Evolutionary conservation across 2,797 vertebrate species (phyloP).

Genomic region (Poecilia picta): DNA sequence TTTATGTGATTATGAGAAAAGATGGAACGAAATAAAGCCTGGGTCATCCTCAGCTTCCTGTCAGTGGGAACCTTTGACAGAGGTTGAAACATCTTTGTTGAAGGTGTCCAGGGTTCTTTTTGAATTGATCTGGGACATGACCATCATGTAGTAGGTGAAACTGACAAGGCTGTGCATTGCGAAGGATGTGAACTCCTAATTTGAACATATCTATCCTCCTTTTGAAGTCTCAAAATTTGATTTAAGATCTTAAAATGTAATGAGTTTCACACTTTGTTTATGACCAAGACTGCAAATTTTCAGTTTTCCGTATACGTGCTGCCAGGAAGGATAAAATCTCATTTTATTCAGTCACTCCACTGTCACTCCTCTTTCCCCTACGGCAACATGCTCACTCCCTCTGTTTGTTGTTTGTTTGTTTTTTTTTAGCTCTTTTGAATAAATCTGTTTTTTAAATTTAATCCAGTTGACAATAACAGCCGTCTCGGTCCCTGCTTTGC

Average conservation of each 20-base stretch:
- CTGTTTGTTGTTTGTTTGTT: constrained; percentile 52
- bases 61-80: constrained; percentile 75
- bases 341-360: constrained; percentile 65
- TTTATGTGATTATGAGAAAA: constrained; percentile 71
- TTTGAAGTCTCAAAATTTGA: constrained; percentile 18
- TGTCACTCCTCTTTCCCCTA: constrained; percentile 54
- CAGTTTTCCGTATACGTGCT: not conserved
- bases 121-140: constrained; percentile 23
- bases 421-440: constrained; percentile 54
- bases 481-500: constrained; percentile 35
- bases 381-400: constrained; percentile 47
- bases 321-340: constrained; percentile 49
- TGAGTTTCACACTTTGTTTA: constrained; percentile 30
- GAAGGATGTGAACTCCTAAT: constrained; percentile 18
- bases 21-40: constrained; percentile 38
- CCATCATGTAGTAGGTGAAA: constrained; percentile 13
- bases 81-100: constrained; percentile 60
- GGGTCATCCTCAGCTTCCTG: constrained; percentile 62
- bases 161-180: constrained; percentile 21
- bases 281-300: constrained; percentile 9
- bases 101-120: constrained; percentile 48
- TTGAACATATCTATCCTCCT: constrained; percentile 5
- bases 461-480: constrained; percentile 58
- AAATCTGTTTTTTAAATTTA: constrained; percentile 56
- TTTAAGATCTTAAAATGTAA: constrained; percentile 30